Evolutionary conservation across 2,888 invertebrate genomes (phyloP).

Genomic region (Caenorhabditis panamensis): DNA sequence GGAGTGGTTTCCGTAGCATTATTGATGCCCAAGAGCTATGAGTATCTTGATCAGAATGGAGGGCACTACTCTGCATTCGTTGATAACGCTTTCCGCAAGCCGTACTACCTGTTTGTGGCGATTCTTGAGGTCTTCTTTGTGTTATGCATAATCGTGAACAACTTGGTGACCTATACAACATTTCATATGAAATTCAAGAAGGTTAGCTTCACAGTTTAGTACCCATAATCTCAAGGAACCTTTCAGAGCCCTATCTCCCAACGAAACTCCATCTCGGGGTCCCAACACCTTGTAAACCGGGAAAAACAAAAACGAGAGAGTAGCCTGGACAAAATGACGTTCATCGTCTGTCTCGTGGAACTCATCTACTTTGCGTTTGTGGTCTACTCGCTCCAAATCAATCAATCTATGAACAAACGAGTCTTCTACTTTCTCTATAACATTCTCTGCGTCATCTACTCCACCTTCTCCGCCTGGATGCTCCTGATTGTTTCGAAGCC

Average conservation of each 20-base stretch:
- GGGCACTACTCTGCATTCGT: conserved; percentile 26
- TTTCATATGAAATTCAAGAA: conserved; percentile 28
- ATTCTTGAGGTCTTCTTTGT: conserved; percentile 38
- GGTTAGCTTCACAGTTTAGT: too few species aligned
- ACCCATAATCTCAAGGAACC: not conserved
- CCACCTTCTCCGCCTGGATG: conserved; percentile 62
- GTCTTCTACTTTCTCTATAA: conserved; percentile 57
- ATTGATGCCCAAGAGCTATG: not conserved
- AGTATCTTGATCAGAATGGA: conserved; percentile 22
- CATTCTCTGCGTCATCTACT: conserved; percentile 51
- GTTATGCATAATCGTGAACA: conserved; percentile 29
- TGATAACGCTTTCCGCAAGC: not conserved
- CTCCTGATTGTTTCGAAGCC: conserved; percentile 53
- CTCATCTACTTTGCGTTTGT: conserved; percentile 52
- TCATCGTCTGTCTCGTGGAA: conserved; percentile 50
- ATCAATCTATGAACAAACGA: conserved; percentile 49
- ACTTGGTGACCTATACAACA: conserved; percentile 30
- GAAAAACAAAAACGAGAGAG: conserved; percentile 49
- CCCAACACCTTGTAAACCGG: too few species aligned
- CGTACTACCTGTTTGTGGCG: conserved; percentile 29
- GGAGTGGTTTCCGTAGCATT: not conserved
- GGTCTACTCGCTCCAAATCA: conserved; percentile 49
- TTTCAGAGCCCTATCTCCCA: not conserved
- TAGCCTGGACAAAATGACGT: conserved; percentile 47
- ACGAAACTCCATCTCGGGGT: too few species aligned